A percentile compares a stretch with the other conserved stretches of the same genome.
Conservation (phyloP, 1,140 invertebrate genomes). For the Penaeus vannamei region DNA sequence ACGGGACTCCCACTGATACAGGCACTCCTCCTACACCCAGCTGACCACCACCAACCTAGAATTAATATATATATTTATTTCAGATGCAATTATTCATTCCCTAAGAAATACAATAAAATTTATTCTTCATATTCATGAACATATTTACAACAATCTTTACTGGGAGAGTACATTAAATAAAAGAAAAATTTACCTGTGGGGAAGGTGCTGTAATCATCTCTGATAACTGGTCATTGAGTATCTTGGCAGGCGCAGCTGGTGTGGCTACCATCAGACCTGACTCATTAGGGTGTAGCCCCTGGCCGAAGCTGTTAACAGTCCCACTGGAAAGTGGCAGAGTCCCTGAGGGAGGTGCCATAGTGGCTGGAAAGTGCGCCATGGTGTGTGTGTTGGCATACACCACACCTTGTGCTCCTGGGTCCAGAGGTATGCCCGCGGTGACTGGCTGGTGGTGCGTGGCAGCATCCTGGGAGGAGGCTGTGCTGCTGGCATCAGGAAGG, state of each 20-base stretch:
- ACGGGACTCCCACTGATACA: constrained; percentile 57
- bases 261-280: constrained; percentile 63
- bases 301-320: constrained; percentile 57
- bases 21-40: constrained; percentile 57
- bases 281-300: constrained; percentile 59
- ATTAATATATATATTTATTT: background rate
- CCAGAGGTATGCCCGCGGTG: constrained; percentile 51
- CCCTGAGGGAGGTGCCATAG: constrained; percentile 53
- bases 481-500: constrained; percentile 68
- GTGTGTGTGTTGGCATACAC: constrained; percentile 66
- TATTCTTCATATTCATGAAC: background rate
- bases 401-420: constrained; percentile 50
- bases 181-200: constrained; percentile 55
- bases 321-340: constrained; percentile 59
- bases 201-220: constrained; percentile 62
- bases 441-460: constrained; percentile 46
- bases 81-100: background rate
- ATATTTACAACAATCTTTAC: background rate
- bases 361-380: constrained; percentile 62
- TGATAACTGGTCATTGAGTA: constrained; percentile 63
- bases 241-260: constrained; percentile 67
- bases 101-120: background rate
- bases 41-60: constrained; percentile 58
- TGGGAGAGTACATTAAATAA: background rate
- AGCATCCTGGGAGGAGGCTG: constrained; percentile 68